Evolutionary conservation across 1,140 invertebrate genomes (phyloP).

Genomic region (Nasonia longicornis): DNA sequence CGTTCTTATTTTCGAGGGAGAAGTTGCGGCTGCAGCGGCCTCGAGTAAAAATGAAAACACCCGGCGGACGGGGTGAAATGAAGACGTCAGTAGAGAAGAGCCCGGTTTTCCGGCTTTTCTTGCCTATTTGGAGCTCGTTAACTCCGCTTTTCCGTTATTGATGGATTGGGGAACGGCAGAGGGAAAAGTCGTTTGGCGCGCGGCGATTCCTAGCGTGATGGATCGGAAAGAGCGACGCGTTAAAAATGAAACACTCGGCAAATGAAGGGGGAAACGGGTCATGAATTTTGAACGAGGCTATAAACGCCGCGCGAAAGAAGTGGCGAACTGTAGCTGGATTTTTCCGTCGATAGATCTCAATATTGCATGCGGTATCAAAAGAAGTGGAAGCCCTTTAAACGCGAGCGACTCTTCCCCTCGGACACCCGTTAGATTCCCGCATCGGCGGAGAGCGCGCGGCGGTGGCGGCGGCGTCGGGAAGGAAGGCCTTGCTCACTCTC

Average conservation of each 20-base stretch:
- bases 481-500: slow-evolving; percentile 54
- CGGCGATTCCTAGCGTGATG: too few relatives aligned
- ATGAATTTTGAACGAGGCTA: too few relatives aligned
- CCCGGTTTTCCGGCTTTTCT: not conserved
- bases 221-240: too few relatives aligned
- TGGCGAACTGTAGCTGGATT: too few relatives aligned
- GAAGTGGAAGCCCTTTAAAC: not conserved
- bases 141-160: slow-evolving; percentile 13
- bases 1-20: slow-evolving; percentile 41
- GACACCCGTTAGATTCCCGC: slow-evolving; percentile 54
- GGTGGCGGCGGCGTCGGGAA: slow-evolving; percentile 21
- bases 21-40: slow-evolving; percentile 14
- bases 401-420: slow-evolving; percentile 31
- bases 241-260: too few relatives aligned
- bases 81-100: not conserved
- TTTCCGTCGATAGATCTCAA: too few relatives aligned
- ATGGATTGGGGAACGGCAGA: not conserved
- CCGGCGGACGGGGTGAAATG: not conserved
- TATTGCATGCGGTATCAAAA: too few relatives aligned
- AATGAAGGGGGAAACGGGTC: too few relatives aligned
- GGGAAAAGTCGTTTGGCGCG: too few relatives aligned
- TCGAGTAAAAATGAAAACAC: slow-evolving; percentile 34
- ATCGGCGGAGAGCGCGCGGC: slow-evolving; percentile 33
- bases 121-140: not conserved
- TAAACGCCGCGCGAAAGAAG: too few relatives aligned